These are phyloP conservation scores for Cremastinae sp. DNA, from an alignment of 2,888 invertebrate genomes.

Conservation along the genomic window DNA sequence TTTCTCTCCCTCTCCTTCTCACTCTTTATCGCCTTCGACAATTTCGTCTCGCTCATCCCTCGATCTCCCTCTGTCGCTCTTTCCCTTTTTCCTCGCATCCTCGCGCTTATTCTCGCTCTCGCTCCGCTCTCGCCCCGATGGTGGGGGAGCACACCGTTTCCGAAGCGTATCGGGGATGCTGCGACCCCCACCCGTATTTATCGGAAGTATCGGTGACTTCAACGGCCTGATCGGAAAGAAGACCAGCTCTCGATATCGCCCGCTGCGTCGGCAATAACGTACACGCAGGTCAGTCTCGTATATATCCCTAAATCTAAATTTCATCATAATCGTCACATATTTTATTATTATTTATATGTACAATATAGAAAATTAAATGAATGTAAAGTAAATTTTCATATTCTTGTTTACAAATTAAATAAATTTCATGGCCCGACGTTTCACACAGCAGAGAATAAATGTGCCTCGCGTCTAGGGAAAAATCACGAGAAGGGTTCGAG, in stretches of 20 bases:
- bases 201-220: constrained; percentile 81
- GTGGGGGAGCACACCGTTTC: constrained; percentile 39
- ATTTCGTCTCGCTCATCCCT: constrained; percentile 10
- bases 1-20: constrained; percentile 65
- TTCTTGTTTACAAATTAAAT: no score
- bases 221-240: constrained; percentile 80
- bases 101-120: constrained; percentile 9
- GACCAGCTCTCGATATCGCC: constrained; percentile 58
- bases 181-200: constrained; percentile 68
- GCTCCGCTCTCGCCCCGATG: constrained; percentile 22
- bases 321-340: not conserved
- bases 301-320: not conserved
- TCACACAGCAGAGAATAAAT: no score
- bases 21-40: constrained; percentile 8
- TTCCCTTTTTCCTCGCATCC: constrained; percentile 8
- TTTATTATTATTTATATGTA: no score
- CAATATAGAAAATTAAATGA: no score
- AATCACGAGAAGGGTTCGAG: no score
- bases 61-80: constrained; percentile 7
- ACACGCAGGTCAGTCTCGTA: not conserved
- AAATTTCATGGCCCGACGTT: no score
- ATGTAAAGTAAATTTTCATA: no score
- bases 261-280: constrained; percentile 8
- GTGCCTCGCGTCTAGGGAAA: no score
- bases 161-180: constrained; percentile 65